Conservation (phyloP, 2,797 vertebrate species). For the Gobio occitaniae region DNA sequence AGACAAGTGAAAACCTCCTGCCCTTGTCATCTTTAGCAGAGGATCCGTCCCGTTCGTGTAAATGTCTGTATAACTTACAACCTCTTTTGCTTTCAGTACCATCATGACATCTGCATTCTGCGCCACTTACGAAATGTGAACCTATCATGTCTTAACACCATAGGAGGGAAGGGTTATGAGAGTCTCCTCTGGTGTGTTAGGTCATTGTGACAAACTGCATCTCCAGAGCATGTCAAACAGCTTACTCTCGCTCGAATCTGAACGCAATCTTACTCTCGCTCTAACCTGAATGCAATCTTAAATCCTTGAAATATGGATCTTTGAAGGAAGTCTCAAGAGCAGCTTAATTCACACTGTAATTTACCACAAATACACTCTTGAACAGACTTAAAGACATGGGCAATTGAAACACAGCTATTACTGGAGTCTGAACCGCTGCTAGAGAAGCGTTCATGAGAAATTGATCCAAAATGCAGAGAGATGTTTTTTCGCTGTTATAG, state of each 20-base stretch:
- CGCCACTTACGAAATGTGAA: neutral
- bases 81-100: slow-evolving; percentile 13
- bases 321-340: slow-evolving; percentile 4
- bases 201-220: neutral
- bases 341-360: slow-evolving; percentile 25
- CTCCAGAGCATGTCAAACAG: neutral
- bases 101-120: slow-evolving; percentile 20
- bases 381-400: neutral
- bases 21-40: slow-evolving; percentile 49
- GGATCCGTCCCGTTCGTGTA: slow-evolving; percentile 1
- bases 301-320: neutral
- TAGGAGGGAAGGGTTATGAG: slow-evolving; percentile 10
- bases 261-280: neutral
- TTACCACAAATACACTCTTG: slow-evolving; percentile 22
- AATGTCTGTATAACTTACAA: slow-evolving; percentile 50
- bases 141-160: neutral
- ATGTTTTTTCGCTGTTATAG: neutral
- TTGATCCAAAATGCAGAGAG: neutral
- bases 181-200: slow-evolving; percentile 17
- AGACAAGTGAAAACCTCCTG: slow-evolving; percentile 52
- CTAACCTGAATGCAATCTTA: neutral
- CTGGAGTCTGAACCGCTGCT: neutral
- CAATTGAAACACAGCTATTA: slow-evolving; percentile 2
- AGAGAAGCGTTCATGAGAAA: neutral
- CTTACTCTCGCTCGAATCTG: neutral